A percentile compares a stretch with the other conserved stretches of the same genome.
phyloP scores from a whole-genome alignment of 2,888 invertebrate species.

The Ochropleura leucogaster region DNA sequence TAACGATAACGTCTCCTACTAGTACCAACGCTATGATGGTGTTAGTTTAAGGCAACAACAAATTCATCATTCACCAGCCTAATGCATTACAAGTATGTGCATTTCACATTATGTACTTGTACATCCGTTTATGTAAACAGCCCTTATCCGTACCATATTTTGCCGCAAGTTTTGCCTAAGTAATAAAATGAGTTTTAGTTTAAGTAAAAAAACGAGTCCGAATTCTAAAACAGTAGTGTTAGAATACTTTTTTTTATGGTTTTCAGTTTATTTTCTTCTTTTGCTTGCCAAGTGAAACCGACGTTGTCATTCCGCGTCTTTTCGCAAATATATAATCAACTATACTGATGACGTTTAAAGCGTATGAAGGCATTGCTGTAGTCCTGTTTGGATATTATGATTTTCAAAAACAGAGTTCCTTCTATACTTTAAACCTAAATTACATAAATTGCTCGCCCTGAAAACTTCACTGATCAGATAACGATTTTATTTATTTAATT shows the following conservation, averaged over 20 bases:
- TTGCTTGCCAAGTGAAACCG: background rate
- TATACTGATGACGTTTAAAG: background rate
- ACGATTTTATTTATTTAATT: background rate
- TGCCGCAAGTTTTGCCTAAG: background rate
- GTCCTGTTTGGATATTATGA: background rate
- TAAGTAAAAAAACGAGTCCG: constrained; percentile 7
- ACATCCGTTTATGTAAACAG: constrained; percentile 1
- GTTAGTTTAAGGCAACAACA: constrained; percentile 9
- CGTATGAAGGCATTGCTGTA: background rate
- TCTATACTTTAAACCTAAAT: background rate
- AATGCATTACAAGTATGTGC: background rate
- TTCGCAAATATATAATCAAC: background rate
- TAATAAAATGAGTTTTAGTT: background rate
- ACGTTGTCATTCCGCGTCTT: constrained; percentile 2
- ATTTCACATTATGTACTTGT: constrained; percentile 8
- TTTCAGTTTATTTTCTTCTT: background rate
- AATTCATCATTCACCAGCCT: background rate
- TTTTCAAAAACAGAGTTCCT: background rate
- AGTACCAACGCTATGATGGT: constrained; percentile 1
- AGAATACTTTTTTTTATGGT: background rate
- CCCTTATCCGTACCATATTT: background rate
- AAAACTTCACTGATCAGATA: background rate
- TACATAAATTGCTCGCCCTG: background rate
- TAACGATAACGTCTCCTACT: background rate
- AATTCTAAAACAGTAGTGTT: background rate